Base-by-base conservation (phyloP, 2,797 vertebrate genomes). In the Hephaestus fuliginosus region DNA sequence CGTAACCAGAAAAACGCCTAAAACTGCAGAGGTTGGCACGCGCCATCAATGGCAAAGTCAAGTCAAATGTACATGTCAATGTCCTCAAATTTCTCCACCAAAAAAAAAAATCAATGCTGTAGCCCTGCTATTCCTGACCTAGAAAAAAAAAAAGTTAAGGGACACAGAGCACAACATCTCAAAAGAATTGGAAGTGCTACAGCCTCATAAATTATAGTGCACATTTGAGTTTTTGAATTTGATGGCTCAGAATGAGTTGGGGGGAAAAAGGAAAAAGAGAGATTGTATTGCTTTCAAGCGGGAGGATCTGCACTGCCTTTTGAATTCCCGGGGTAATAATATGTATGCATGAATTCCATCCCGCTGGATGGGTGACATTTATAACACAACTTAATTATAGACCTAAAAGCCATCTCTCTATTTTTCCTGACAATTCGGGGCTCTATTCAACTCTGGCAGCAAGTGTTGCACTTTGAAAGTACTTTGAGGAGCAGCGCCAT, bases 381-480 rank as follows among this genome's bases (percentile, higher is more conserved):
- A 93, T 92, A 94, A 93, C 92, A 93, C 94, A 94, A 93, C 94
- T 95, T 95, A 94, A 94, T 96, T 95, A 95, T 92, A 93, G 93
- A 93, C 91, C 92, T 94, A 94, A 96, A 95, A 95, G 89, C 92
- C 93, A 93, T 94, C 90, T 92, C 91, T 95, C 91, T 93, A 92
- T 94, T 94, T 92, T 94, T 93, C 86, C 93, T 91, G 89, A 94
- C 90, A 93, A 91, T 90, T 86, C 87, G 48, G 73, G 85, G 86
- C 87, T 93, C 91, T 81, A 91, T 92, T 91, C 92, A 92, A 88
- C 92, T 94, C 89, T 92, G 89, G 89, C 92, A 93, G 91, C 88
- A 92, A 93, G 91, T 92, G 90, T 92, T 93, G 93, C 94, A 93
- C 92, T 93, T 93, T 92, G 86, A 92, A 92, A 93, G 90, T 91